Evolutionary conservation across 2,888 invertebrate species (phyloP).

Genomic region (Acrobasis repandana): DNA sequence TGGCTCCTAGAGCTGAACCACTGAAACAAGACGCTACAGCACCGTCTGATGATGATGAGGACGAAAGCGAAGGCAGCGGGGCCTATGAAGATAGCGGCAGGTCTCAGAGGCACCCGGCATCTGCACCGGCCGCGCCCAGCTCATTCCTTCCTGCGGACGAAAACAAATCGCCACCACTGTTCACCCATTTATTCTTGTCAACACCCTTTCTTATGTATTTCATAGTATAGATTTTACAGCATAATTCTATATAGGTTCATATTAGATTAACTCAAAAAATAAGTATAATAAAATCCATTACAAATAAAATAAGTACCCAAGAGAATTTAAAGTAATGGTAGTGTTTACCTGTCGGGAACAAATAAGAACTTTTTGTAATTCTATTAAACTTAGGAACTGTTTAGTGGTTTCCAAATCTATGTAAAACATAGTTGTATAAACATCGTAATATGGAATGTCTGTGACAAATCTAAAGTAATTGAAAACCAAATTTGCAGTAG

Average conservation of each 20-base stretch:
- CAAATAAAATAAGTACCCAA: conserved; percentile 40
- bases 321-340: conserved; percentile 54
- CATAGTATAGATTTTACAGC: conserved; percentile 38
- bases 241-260: conserved; percentile 27
- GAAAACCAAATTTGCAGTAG: too few species aligned
- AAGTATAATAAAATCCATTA: conserved; percentile 41
- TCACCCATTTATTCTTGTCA: conserved; percentile 34
- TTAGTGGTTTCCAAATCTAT: conserved; percentile 21
- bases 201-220: conserved; percentile 38
- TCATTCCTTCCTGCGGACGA: conserved; percentile 65
- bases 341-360: conserved; percentile 64
- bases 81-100: conserved; percentile 55
- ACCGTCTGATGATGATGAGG: conserved; percentile 74
- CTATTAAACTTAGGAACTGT: conserved; percentile 15
- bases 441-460: neutral
- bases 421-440: conserved; percentile 19
- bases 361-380: conserved; percentile 43
- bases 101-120: conserved; percentile 51
- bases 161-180: conserved; percentile 48
- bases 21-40: conserved; percentile 64
- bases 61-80: conserved; percentile 72
- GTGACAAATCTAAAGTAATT: neutral
- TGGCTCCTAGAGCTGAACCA: conserved; percentile 59
- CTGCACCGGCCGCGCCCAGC: conserved; percentile 70
- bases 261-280: conserved; percentile 10